Percentiles rank a stretch among this genome's conserved stretches.
Evolutionary conservation across 2,113 vertebrate genomes (phyloP).

Genomic region (Gasterosteus nipponicus): DNA sequence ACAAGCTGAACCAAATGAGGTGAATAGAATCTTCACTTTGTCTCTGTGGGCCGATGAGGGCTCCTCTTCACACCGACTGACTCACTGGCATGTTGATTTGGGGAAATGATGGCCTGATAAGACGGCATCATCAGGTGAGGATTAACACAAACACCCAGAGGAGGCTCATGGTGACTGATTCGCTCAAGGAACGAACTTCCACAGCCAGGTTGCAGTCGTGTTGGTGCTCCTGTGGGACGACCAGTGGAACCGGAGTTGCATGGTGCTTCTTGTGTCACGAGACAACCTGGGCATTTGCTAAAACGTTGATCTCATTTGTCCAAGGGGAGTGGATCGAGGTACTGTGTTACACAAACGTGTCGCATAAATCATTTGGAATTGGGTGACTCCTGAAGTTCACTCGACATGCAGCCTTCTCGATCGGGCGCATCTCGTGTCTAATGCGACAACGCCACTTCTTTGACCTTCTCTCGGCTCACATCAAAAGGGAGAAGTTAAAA

Average conservation of each 20-base stretch:
- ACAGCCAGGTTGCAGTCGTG: neutral
- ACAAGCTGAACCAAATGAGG: neutral
- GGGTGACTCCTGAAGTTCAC: slow-evolving; percentile 9
- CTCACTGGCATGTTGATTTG: slow-evolving; percentile 2
- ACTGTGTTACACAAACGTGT: neutral
- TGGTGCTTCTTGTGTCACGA: neutral
- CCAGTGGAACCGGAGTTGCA: neutral
- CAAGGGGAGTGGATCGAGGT: neutral
- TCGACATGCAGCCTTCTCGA: slow-evolving; percentile 3
- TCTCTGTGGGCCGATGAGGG: slow-evolving; percentile 19
- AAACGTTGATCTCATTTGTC: slow-evolving; percentile 12
- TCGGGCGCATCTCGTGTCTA: slow-evolving; percentile 16
- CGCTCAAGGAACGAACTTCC: slow-evolving; percentile 15
- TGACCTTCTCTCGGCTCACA: slow-evolving; percentile 10
- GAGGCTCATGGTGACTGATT: slow-evolving; percentile 5
- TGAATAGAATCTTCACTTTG: neutral
- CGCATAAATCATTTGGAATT: neutral
- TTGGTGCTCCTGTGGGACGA: too few species aligned
- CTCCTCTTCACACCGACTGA: slow-evolving; percentile 10
- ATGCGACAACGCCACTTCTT: slow-evolving; percentile 24
- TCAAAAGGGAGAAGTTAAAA: slow-evolving; percentile 29
- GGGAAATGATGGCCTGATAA: slow-evolving; percentile 2
- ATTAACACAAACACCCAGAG: slow-evolving; percentile 2
- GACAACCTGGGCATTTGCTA: neutral
- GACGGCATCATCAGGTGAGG: slow-evolving; percentile 9